Percentiles rank a stretch among this genome's conserved stretches.
Conservation (phyloP, 1,140 invertebrate species). For the Carposina sasakii region DNA sequence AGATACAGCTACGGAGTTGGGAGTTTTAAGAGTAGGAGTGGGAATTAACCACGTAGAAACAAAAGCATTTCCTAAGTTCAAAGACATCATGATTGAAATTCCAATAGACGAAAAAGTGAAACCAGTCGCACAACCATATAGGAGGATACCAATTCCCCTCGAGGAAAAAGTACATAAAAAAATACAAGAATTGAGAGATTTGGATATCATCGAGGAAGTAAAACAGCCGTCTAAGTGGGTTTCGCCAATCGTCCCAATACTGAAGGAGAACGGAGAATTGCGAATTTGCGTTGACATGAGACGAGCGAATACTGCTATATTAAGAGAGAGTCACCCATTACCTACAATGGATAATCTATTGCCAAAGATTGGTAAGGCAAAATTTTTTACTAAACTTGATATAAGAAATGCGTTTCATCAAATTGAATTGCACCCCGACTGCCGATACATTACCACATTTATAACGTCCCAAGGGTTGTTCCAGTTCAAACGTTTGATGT, state of each 20-base stretch:
- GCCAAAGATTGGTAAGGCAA: constrained; percentile 21
- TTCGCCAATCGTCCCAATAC: constrained; percentile 29
- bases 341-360: constrained; percentile 28
- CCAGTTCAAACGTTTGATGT: constrained; percentile 21
- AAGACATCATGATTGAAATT: constrained; percentile 22
- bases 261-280: constrained; percentile 26
- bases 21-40: constrained; percentile 14
- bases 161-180: constrained; percentile 7
- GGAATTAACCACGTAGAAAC: neutral
- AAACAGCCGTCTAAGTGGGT: constrained; percentile 29
- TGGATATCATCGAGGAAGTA: constrained; percentile 29
- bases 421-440: constrained; percentile 21
- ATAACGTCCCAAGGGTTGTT: constrained; percentile 22
- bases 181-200: constrained; percentile 10
- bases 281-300: constrained; percentile 41
- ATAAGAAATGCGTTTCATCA: constrained; percentile 29
- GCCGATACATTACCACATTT: constrained; percentile 28
- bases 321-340: constrained; percentile 27
- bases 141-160: constrained; percentile 21
- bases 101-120: constrained; percentile 18
- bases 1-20: constrained; percentile 14
- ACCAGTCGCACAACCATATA: constrained; percentile 23
- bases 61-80: constrained; percentile 19
- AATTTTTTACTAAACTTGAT: constrained; percentile 28
- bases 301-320: constrained; percentile 36